Base-by-base conservation (phyloP, 2,113 vertebrate genomes). In the Carettochelys insculpta region DNA sequence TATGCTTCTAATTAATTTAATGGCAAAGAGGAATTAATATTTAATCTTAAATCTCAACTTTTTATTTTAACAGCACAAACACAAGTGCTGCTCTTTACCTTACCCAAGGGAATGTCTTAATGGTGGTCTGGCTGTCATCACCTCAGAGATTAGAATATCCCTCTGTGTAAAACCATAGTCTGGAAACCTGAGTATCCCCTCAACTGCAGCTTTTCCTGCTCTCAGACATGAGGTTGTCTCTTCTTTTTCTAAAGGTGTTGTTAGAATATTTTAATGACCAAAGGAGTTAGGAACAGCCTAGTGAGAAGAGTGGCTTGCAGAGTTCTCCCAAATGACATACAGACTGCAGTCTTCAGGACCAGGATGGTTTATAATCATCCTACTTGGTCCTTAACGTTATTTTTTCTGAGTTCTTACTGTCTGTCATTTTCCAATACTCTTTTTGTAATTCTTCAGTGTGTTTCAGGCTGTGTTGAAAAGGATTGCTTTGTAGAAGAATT, bases 91-190 rank as follows among this genome's bases (percentile, higher is more conserved):
- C 3, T 38, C 88, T 3, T 6, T 75, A 16, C 14, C 3, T 38
- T 77, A 5, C 75, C 7, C 38, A 38, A 41, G 43, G 76, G 5
- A 50, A 20, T 82, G 5, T 58, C 38, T 2, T 53, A 47, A 25
- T 65, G 3, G 0, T 3, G 22, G 2, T 12, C 2, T 68, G 17
- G 2, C 1, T 0, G 5, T 82, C 6, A 20, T 13, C 48, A 24
- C 75, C 0, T 43, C 41, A 27, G 24, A 43, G 38, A 73, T 10
- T 0, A 4, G 17, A 20, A 1, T 54, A 78, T 11, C 5, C 3
- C 6, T 68, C 8, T 38, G 14, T 8, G 48, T 14, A 38, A 34
- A 77, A 25, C 79, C 2, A 3, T 20, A 53, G 45, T 41, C 61
- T 77, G 9, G 82, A 93, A 80, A 82, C 65, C 25, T 38, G 11